phyloP scores from a whole-genome alignment of 1,140 invertebrate genomes.

The Drosophila dunni region DNA sequence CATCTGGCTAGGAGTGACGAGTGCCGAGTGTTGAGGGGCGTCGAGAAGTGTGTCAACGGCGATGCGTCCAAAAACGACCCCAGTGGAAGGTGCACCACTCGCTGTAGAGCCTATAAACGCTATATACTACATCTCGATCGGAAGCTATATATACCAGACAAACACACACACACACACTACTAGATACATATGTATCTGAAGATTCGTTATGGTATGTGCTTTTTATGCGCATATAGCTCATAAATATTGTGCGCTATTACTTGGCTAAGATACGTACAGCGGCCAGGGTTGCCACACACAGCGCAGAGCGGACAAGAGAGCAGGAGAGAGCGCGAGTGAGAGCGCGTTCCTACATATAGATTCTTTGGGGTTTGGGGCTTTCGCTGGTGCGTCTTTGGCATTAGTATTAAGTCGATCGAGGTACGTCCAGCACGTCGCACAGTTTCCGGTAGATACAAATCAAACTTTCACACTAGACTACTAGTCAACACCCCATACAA shows the following conservation, averaged over 20 bases:
- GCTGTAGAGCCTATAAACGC: conserved; percentile 16
- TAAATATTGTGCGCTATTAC: conserved; percentile 78
- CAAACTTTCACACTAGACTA: neutral
- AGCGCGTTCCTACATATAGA: conserved; percentile 49
- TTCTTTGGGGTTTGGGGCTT: conserved; percentile 46
- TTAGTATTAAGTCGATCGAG: conserved; percentile 84
- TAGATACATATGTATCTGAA: conserved; percentile 25
- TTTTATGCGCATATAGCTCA: conserved; percentile 78
- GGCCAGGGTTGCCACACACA: conserved; percentile 64
- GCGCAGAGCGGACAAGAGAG: conserved; percentile 13
- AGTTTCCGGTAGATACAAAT: conserved; percentile 72
- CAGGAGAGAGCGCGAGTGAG: neutral
- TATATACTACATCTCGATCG: neutral
- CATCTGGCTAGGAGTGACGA: neutral
- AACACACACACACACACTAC: conserved; percentile 7
- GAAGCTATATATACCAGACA: conserved; percentile 35
- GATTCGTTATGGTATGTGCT: conserved; percentile 76
- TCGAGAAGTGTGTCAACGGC: conserved; percentile 33
- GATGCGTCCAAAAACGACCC: conserved; percentile 68
- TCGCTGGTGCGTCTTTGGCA: conserved; percentile 50
- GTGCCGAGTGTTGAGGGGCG: neutral
- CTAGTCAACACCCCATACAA: conserved; percentile 20
- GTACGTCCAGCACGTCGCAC: conserved; percentile 80
- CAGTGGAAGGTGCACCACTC: conserved; percentile 58
- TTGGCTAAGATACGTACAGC: conserved; percentile 55